Evolutionary conservation across 2,113 vertebrate species (phyloP).

Genomic region (Tachysurus vachellii): DNA sequence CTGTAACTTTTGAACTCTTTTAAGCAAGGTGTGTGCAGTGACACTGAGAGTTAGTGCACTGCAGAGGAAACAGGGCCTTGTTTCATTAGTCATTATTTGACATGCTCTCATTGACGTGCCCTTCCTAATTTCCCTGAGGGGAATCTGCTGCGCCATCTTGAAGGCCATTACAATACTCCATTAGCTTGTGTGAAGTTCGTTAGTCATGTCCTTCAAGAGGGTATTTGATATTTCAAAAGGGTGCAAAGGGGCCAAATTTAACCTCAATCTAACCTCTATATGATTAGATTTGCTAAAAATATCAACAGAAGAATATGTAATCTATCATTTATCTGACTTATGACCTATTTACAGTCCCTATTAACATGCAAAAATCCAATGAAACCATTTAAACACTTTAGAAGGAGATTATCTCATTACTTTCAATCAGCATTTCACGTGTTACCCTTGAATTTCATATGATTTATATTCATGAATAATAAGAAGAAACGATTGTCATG

Average conservation of each 20-base stretch:
- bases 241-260: background rate
- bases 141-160: constrained; percentile 32
- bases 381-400: constrained; percentile 18
- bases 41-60: constrained; percentile 16
- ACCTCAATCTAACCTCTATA: background rate
- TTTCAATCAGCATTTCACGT: constrained; percentile 18
- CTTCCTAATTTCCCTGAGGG: constrained; percentile 34
- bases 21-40: constrained; percentile 6
- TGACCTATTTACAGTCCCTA: background rate
- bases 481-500: background rate
- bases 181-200: constrained; percentile 36
- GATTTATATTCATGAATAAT: constrained; percentile 17
- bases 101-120: constrained; percentile 41
- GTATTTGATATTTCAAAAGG: constrained; percentile 8
- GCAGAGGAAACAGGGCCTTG: constrained; percentile 28
- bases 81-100: constrained; percentile 46
- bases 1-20: constrained; percentile 12
- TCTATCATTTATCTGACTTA: constrained; percentile 9
- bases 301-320: constrained; percentile 1
- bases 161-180: constrained; percentile 47
- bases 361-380: background rate
- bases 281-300: constrained; percentile 13
- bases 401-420: constrained; percentile 18
- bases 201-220: constrained; percentile 30
- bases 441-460: background rate